Evolutionary conservation across 2,113 vertebrate species (phyloP).

Genomic region (Strigops habroptila): DNA sequence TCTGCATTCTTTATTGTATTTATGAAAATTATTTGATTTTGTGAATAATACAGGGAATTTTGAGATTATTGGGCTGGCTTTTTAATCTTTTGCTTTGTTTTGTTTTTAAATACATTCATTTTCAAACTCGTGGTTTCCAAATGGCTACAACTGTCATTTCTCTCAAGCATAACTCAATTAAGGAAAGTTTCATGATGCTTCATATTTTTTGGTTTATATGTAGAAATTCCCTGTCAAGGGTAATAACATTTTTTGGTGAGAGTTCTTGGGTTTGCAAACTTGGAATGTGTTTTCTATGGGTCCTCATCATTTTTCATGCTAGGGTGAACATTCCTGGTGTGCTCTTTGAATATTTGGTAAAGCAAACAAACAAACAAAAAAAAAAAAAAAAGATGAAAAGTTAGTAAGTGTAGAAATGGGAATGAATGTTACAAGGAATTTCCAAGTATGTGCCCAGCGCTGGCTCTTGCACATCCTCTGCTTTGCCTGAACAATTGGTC

Average conservation of each 20-base stretch:
- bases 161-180: slow-evolving; percentile 42
- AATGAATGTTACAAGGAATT: background rate
- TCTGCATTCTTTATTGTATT: background rate
- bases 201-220: slow-evolving; percentile 39
- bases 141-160: slow-evolving; percentile 20
- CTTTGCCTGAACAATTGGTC: background rate
- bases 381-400: background rate
- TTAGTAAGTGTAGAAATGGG: background rate
- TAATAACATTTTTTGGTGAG: slow-evolving; percentile 3
- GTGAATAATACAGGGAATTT: background rate
- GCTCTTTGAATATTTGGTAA: background rate
- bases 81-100: slow-evolving; percentile 6
- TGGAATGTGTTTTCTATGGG: slow-evolving; percentile 13
- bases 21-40: slow-evolving; percentile 4
- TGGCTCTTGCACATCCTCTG: background rate
- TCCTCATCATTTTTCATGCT: background rate
- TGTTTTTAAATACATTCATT: background rate
- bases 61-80: background rate
- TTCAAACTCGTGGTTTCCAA: slow-evolving; percentile 40
- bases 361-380: background rate
- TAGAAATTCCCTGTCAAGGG: slow-evolving; percentile 26
- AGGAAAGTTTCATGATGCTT: slow-evolving; percentile 11
- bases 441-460: background rate
- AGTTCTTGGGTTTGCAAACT: background rate
- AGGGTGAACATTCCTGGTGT: slow-evolving; percentile 6